A percentile compares a stretch with the other conserved stretches of the same genome.
These are phyloP conservation scores for Lagopus muta DNA, from an alignment of 2,113 vertebrate species.

Conservation along the genomic window DNA sequence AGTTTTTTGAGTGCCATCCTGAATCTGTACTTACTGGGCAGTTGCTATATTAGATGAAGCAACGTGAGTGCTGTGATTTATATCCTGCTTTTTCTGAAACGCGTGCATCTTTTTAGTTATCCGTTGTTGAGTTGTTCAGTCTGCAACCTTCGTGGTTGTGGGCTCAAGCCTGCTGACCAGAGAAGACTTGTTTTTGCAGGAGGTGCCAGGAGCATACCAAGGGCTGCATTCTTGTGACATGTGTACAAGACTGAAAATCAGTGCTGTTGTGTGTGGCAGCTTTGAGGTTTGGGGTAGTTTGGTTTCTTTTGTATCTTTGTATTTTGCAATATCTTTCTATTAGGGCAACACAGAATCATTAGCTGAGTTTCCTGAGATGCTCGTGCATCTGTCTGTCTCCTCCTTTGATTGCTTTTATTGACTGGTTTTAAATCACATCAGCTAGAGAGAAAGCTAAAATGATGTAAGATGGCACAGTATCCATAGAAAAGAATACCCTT, in stretches of 20 bases:
- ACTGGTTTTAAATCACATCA: not conserved
- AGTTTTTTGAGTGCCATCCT: no score
- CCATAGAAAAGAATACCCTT: not conserved
- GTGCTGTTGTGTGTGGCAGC: not conserved
- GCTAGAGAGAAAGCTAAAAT: not conserved
- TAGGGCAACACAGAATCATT: not conserved
- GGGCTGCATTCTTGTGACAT: not conserved
- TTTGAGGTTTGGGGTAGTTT: rapidly evolving
- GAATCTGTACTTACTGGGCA: not conserved
- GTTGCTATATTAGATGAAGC: not conserved
- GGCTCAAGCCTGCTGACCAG: not conserved
- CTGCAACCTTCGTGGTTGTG: not conserved
- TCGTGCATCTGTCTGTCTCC: not conserved
- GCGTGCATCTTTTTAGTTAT: not conserved
- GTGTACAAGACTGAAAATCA: rapidly evolving
- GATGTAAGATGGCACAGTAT: not conserved
- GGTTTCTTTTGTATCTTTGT: not conserved
- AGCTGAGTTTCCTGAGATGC: not conserved
- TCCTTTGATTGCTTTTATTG: not conserved
- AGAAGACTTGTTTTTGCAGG: not conserved
- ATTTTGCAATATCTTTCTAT: not conserved
- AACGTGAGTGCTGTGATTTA: rapidly evolving
- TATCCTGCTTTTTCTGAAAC: not conserved
- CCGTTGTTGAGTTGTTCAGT: no score
- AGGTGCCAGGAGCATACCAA: not conserved